Evolutionary conservation across 1,140 invertebrate species (phyloP), one percentile per base, ranked within the genome.

Genomic region (Brachionus asplanchnoidis): DNA sequence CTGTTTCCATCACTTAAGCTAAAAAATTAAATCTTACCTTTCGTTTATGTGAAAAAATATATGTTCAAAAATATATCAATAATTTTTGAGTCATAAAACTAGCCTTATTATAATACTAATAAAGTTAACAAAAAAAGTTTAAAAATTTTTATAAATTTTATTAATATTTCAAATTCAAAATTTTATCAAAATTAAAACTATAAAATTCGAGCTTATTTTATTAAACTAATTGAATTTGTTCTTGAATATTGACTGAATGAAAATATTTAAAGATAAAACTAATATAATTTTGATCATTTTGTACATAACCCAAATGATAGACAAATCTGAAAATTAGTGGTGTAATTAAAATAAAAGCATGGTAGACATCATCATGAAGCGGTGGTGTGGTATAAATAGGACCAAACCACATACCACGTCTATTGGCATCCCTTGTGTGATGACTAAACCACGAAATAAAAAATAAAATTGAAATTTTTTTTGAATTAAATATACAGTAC

Each of bases 361-460:
- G 50, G 60, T 80, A 80, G 14, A 66, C 1, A 7, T n/a, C 50
- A 60, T 80, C 14, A 23, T 80, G 23, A 20, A 88, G 17, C 44
- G 86, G 85, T 7, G 83, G 86, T 20, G 88, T 88, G 14, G 86
- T 86, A 9, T 82, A 85, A 17, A 87, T 85, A 7, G 88, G 87
- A 53, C 86, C 87, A 50, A 89, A 85, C 87, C 87, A 88, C 11
- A 89, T 73, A 8, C 88, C 89, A 17, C 87, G 84, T 66, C 88
- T 84, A 70, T 82, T 65, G 1, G 85, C 86, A 84, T 89, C 89
- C 36, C 88, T 68, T 9, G 88, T 80, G 78, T 89, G 88, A 85
- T 89, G 89, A 23, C 87, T 87, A 6, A 87, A 68, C 79, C 85
- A 86, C 0, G 88, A 86, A 17, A 87, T 85, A 3, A 87, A n/a